Percentiles rank a stretch among this genome's conserved stretches.
Conservation (phyloP, 53 echinoderm and acorn worm species). For the Stichopus horrens region DNA sequence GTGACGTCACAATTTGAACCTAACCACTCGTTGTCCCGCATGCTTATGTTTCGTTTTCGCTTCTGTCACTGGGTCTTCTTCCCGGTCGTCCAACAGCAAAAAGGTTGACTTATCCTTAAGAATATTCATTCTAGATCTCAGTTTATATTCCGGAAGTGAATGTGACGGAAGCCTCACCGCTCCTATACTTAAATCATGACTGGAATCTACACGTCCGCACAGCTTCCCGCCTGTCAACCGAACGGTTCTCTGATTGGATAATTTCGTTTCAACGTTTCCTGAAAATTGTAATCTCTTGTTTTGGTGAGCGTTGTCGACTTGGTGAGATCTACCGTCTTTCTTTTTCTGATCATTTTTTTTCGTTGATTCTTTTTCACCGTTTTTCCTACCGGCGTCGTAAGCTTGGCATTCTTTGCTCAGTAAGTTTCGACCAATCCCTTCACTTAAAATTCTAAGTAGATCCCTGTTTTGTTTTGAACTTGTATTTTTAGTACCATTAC, state of each 20-base stretch:
- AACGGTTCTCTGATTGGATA: no score
- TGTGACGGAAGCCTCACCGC: neutral
- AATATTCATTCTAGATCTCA: neutral
- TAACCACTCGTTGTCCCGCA: neutral
- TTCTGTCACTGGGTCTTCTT: neutral
- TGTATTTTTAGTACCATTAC: neutral
- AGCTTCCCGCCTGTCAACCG: neutral
- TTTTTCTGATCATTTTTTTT: neutral
- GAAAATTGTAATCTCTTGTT: neutral
- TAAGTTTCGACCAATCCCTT: constrained; percentile 15
- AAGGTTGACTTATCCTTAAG: neutral
- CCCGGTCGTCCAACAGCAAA: neutral
- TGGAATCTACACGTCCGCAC: neutral
- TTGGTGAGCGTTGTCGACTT: neutral
- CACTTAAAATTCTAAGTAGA: neutral
- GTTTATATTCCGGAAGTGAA: neutral
- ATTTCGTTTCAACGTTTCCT: neutral
- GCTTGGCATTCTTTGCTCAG: neutral
- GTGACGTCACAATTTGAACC: neutral
- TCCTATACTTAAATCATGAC: neutral
- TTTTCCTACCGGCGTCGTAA: neutral
- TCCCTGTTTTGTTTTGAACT: neutral
- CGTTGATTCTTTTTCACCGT: neutral
- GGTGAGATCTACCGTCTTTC: neutral
- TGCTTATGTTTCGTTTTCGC: neutral